Base-by-base conservation (phyloP, 2,888 invertebrate species). In the Scelioninae gen. 2 region DNA sequence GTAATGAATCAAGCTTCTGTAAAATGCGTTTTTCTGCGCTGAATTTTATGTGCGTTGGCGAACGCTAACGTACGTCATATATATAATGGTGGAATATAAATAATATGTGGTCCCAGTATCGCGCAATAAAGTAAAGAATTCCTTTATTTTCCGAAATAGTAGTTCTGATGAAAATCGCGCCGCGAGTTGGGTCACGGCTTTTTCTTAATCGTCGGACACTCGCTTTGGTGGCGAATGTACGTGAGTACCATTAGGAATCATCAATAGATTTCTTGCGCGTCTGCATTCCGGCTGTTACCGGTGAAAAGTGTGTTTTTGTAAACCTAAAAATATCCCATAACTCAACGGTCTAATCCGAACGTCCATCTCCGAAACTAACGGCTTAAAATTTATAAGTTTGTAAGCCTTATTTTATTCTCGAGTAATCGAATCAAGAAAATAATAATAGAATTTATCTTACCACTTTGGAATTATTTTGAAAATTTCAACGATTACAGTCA, bases 231-330 rank as follows among this genome's bases (percentile, higher is more conserved):
- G 39, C 25, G 31, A 25, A 7, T 58, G 50, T 50, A 67, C 67
- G 57, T 25, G 50, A 58, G 57, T 18, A 35, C 43, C 67, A 67
- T 67, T 67, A 67, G 67, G 50, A 41, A 50, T 41, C 58, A 58
- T 41, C 50, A 50, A 43, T 50, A 9, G 67, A 50, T 67, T 58
- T 58, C 58, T 67, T 50, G 48, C 13, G 9, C 46, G 6, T 5
- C 39, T 35, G 41, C 33, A 48, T 48, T 65, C 48, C 57, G 11
- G 33, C 43, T 50, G 50, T 67, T 67, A 50, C 58, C 16, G 13
- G 10, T 57, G 39, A 31, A 25, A 58, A 19, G 35, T 67, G 50
- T 28, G 67, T 67, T 67, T 58, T 67, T 67, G 50, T 67, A 50
- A 50, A 43, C 33, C 11, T 16, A 50, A 58, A 43, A 57, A 50